A percentile compares a stretch with the other conserved stretches of the same genome.
Evolutionary conservation across 2,113 vertebrate genomes (phyloP).

Genomic region (Panthera uncia): DNA sequence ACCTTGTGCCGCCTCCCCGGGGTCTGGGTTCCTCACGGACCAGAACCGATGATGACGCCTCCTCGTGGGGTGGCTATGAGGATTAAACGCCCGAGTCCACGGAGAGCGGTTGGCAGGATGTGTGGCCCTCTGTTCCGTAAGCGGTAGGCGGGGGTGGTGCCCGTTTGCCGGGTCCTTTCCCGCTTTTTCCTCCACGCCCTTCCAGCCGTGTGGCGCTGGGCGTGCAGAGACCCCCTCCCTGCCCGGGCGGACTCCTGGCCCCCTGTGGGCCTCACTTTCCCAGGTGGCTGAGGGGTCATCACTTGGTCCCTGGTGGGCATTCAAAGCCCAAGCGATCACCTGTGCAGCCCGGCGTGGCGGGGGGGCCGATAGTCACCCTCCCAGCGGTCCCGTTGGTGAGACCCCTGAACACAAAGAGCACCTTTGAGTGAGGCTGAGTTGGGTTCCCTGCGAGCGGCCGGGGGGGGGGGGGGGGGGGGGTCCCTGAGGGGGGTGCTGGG

Average conservation of each 20-base stretch:
- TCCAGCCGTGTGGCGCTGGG: accelerated
- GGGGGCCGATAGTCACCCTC: accelerated
- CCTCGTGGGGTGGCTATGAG: accelerated
- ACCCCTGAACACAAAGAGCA: accelerated
- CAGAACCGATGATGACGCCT: accelerated
- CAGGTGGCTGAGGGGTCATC: accelerated
- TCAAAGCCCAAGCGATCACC: accelerated
- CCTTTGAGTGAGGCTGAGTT: neutral
- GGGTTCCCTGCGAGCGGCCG: neutral
- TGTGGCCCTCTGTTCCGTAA: accelerated
- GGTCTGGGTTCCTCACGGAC: accelerated
- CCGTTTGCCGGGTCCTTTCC: no score
- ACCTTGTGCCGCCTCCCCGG: no score
- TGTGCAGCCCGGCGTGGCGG: accelerated
- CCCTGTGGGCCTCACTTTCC: neutral
- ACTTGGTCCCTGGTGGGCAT: neutral
- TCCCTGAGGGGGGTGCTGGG: neutral
- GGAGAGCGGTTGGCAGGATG: accelerated
- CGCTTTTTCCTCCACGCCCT: accelerated
- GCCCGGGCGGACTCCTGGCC: neutral
- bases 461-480: no score
- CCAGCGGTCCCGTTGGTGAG: accelerated
- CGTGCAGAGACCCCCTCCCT: accelerated
- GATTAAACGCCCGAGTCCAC: accelerated
- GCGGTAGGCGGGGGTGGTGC: accelerated